Evolutionary conservation across 2,113 vertebrate genomes (phyloP).

Genomic region (Struthidea cinerea): DNA sequence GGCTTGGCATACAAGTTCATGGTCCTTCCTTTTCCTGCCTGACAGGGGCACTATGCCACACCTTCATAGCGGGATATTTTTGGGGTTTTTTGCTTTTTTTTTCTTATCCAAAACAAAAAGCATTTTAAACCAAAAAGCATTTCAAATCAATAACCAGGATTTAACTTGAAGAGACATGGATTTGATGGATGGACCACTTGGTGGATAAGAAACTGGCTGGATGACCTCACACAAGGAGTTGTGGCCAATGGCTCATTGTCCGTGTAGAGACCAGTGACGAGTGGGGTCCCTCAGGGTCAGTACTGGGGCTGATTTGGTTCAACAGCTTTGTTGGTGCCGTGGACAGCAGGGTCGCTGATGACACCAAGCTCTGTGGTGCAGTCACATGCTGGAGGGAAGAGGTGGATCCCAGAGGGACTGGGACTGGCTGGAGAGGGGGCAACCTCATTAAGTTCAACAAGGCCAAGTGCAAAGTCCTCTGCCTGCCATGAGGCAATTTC

Average conservation of each 20-base stretch:
- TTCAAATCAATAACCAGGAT: neutral
- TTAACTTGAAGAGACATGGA: neutral
- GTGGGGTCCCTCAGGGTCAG: neutral
- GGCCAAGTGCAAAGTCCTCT: neutral
- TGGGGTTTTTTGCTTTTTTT: neutral
- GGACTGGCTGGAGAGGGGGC: too few species aligned
- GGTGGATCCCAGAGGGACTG: neutral
- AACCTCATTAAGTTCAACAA: neutral
- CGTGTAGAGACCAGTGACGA: neutral
- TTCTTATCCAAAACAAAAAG: neutral
- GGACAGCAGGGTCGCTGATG: neutral
- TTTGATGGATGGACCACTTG: neutral
- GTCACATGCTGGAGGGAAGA: neutral
- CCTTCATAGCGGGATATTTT: neutral
- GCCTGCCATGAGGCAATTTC: neutral
- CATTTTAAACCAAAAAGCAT: neutral
- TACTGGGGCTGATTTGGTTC: neutral
- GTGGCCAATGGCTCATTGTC: neutral
- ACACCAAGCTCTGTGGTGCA: neutral
- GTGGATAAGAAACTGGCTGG: neutral
- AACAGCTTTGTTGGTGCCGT: neutral
- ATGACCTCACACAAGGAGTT: neutral
- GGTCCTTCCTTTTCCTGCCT: neutral
- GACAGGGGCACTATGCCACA: neutral
- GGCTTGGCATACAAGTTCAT: neutral